Percentiles rank a stretch among this genome's conserved stretches.
phyloP scores from a whole-genome alignment of 1,140 invertebrate genomes.

The Drosophila aff. region DNA sequence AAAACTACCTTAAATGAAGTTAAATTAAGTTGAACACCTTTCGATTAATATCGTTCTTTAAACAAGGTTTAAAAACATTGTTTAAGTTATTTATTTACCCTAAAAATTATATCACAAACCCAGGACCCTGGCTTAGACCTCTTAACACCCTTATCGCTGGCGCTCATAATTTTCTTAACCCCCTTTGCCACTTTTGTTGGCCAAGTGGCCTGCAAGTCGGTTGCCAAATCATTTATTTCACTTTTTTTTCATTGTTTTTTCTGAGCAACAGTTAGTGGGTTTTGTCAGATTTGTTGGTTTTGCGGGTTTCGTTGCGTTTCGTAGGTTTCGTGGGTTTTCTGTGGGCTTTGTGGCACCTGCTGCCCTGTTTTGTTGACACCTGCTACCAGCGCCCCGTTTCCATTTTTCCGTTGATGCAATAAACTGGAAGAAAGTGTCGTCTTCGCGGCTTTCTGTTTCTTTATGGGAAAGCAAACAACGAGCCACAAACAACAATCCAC shows the following conservation, averaged over 20 bases:
- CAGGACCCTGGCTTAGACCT: slow-evolving; percentile 7
- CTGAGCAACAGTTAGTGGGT: slow-evolving; percentile 26
- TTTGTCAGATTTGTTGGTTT: slow-evolving; percentile 33
- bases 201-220: slow-evolving; percentile 39
- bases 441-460: slow-evolving; percentile 63
- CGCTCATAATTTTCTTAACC: slow-evolving; percentile 30
- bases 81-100: neutral
- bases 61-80: no score
- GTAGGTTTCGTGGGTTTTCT: slow-evolving; percentile 4
- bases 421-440: slow-evolving; percentile 75
- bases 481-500: slow-evolving; percentile 14
- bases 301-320: slow-evolving; percentile 17
- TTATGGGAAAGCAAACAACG: slow-evolving; percentile 30
- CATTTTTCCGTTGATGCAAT: slow-evolving; percentile 75
- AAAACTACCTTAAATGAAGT: neutral
- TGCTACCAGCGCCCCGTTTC: slow-evolving; percentile 66
- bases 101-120: slow-evolving; percentile 4
- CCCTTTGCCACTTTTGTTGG: slow-evolving; percentile 41
- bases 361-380: slow-evolving; percentile 58
- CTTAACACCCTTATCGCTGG: slow-evolving; percentile 8
- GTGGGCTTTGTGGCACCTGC: slow-evolving; percentile 38
- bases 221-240: slow-evolving; percentile 51
- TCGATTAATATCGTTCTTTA: no score
- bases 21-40: no score
- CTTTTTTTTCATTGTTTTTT: slow-evolving; percentile 24